A percentile compares a stretch with the other conserved stretches of the same genome.
Evolutionary conservation across 2,888 invertebrate species (phyloP).

Genomic region (Platycheirus rosarum): DNA sequence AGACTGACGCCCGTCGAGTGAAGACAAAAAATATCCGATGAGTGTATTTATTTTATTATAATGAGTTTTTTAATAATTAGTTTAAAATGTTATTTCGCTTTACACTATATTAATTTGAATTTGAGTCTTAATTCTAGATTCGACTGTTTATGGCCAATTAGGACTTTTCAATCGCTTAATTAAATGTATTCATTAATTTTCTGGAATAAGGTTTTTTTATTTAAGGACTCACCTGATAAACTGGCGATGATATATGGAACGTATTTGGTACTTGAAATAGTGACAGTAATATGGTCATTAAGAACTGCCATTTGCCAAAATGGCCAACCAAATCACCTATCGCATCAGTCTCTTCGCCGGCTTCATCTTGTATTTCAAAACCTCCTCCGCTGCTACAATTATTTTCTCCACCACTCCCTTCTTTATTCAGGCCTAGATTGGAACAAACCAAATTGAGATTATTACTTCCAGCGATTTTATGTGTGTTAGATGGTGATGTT

Average conservation of each 20-base stretch:
- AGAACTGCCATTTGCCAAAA: constrained; percentile 90
- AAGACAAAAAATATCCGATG: too few species aligned
- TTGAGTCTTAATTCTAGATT: too few species aligned
- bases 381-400: constrained; percentile 36
- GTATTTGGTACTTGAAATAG: constrained; percentile 91
- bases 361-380: constrained; percentile 59
- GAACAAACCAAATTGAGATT: constrained; percentile 46
- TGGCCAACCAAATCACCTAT: constrained; percentile 88
- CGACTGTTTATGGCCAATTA: too few species aligned
- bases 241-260: constrained; percentile 90
- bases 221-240: constrained; percentile 85
- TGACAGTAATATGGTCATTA: constrained; percentile 89
- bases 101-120: too few species aligned
- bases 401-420: constrained; percentile 16
- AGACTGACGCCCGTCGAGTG: too few species aligned
- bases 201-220: too few species aligned
- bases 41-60: too few species aligned
- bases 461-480: constrained; percentile 65
- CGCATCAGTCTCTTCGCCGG: constrained; percentile 85
- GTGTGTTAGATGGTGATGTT: constrained; percentile 44
- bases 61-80: too few species aligned
- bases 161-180: too few species aligned
- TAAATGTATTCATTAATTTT: too few species aligned
- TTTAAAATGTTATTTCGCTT: too few species aligned
- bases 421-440: constrained; percentile 37